Base-by-base conservation (phyloP, 2,888 invertebrate genomes). In the Drosophila picticornis region DNA sequence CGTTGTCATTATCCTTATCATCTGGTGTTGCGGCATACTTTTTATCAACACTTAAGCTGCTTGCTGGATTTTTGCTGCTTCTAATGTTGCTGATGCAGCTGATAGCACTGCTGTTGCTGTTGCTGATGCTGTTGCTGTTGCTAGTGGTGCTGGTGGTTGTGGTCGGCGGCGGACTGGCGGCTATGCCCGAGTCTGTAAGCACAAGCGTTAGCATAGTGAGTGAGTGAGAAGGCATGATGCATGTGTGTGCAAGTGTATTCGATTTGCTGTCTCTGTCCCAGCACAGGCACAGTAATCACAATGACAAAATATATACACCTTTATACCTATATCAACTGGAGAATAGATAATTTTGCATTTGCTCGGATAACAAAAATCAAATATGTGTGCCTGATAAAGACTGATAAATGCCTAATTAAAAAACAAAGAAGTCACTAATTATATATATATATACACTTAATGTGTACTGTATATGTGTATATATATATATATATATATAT, bases 131-230 rank as follows among this genome's bases (percentile, higher is more conserved):
- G 25, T 46, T 74, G 52, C 43, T 72, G 3, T 36, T 62, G 34
- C 36, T 69, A 29, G 22, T 77, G 50, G 53, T 64, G 43, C 60
- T 80, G 32, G 75, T 75, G 25, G 73, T 73, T 22, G 81, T 77
- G 34, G 86, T 84, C 50, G 92, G 93, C 11, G 92, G 91, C 27
- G 93, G 93, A 81, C 93, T 93, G 53, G 92, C 93, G 43, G 92
- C 93, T 53, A 93, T 93, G 60, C 93, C 93, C 31, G 93, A 93
- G 73, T 93, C 93, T 93, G 55, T 38, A 16, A 55, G 7, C 7
- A 51, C 9, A 51, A 52, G 27, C 5, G 50, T 50, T 25, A 9
- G 16, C 22, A 7, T 46, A 46, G 25, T 19, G 34, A 27, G 25
- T 48, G 22, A 64, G 27, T 7, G 56, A 67, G 36, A 57, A 5